Evolutionary conservation across 2,113 vertebrate species (phyloP).

Genomic region (Aramus guarauna): DNA sequence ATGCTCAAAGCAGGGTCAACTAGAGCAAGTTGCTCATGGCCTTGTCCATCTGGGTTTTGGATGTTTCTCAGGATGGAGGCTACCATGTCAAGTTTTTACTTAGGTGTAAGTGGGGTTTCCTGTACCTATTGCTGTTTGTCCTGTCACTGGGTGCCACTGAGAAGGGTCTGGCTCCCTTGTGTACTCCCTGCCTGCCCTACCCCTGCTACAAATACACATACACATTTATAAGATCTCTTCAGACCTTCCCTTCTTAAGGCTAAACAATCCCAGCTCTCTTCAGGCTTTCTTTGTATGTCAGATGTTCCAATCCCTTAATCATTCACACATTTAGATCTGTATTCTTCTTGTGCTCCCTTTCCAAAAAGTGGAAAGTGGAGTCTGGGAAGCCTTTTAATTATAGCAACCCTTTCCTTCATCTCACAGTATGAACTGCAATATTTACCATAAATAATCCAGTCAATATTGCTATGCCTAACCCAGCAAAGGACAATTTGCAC

Average conservation of each 20-base stretch:
- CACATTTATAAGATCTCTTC: neutral
- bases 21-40: neutral
- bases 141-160: neutral
- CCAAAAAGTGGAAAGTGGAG: neutral
- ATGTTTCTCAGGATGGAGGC: neutral
- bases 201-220: neutral
- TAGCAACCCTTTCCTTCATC: neutral
- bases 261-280: neutral
- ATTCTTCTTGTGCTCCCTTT: neutral
- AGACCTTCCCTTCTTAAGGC: neutral
- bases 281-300: neutral
- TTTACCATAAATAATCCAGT: conserved; percentile 13
- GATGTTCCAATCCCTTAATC: neutral
- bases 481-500: conserved; percentile 22
- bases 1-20: neutral
- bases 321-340: neutral
- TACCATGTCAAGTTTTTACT: neutral
- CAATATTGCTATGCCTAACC: neutral
- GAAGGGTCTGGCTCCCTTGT: neutral
- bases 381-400: conserved; percentile 29
- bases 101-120: neutral
- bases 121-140: neutral
- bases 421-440: neutral
- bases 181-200: neutral
- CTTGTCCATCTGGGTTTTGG: neutral